A percentile compares a stretch with the other conserved stretches of the same genome.
Evolutionary conservation across 1,140 invertebrate genomes (phyloP).

Genomic region (Zaprionus capensis): DNA sequence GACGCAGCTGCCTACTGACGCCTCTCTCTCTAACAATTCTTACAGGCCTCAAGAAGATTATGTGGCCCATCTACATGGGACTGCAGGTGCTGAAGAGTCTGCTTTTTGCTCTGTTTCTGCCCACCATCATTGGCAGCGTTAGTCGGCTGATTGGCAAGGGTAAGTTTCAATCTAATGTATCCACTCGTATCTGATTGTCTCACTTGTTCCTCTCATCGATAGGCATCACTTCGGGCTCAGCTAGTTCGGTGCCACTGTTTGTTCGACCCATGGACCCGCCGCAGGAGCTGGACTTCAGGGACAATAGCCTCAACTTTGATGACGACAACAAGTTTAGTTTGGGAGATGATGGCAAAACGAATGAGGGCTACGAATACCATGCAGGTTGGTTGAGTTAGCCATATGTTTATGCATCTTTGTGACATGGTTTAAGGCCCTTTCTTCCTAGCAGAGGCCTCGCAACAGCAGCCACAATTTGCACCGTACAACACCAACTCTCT

Average conservation of each 20-base stretch:
- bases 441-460: slow-evolving; percentile 68
- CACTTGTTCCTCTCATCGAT: slow-evolving; percentile 4
- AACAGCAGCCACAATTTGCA: slow-evolving; percentile 72
- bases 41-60: slow-evolving; percentile 90
- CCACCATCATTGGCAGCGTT: slow-evolving; percentile 91
- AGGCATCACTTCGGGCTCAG: slow-evolving; percentile 69
- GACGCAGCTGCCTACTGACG: background rate
- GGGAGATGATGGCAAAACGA: slow-evolving; percentile 85
- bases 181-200: background rate
- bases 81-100: slow-evolving; percentile 92
- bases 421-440: background rate
- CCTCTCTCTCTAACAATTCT: background rate
- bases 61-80: slow-evolving; percentile 91
- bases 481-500: slow-evolving; percentile 64
- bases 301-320: slow-evolving; percentile 81
- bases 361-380: slow-evolving; percentile 79
- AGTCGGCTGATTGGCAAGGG: slow-evolving; percentile 93
- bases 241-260: slow-evolving; percentile 73
- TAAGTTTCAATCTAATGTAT: slow-evolving; percentile 65
- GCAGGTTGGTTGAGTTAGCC: slow-evolving; percentile 70
- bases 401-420: background rate
- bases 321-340: slow-evolving; percentile 84
- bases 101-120: slow-evolving; percentile 91
- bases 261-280: slow-evolving; percentile 76
- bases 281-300: slow-evolving; percentile 88